Evolutionary conservation across 2,888 invertebrate genomes (phyloP), one percentile per base, ranked within the genome.

Genomic region (Drosophila setosimentum): DNA sequence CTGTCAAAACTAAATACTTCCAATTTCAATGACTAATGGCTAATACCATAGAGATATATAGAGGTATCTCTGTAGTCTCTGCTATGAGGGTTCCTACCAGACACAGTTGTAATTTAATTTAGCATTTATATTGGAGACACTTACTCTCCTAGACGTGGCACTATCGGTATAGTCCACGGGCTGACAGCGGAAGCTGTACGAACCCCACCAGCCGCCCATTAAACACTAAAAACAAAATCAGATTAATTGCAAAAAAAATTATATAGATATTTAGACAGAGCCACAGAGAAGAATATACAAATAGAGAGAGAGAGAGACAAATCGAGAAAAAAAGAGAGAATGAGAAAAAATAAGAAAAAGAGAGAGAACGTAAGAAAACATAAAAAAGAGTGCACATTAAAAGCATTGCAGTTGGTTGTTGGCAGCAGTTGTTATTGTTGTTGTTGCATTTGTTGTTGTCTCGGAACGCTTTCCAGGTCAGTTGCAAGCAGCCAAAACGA

Each of bases 201-300:
- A 96, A 92, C 95, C 95, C 95, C 97, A 96, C 98, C 98, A 98
- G 93, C 98, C 98, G 92, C 96, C 96, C 96, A 96, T 96, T 94
- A 97, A 95, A 94, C 96, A 96, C 97, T 97, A 94, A 93, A 93
- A 94, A 79, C 81, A 78, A 78, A 84, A 73, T 83, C 78, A 92
- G 82, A 92, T 85, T 86, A 88, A 73, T 91, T 70, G 63, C 89
- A 88, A 90, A 80, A 32, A 59, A 64, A 72, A 64, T 77, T 42
- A 50, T 21, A 54, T 21, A 62, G 51, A 29, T 29, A 50, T 11
- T 29, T 3, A 42, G 6, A 30, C 16, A 59, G 6, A 57, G 49
- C 75, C 74, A 71, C 18, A 21, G 8, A 51, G 18, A 55, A n/a
- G n/a, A n/a, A n/a, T n/a, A n/a, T n/a, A n/a, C n/a, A n/a, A n/a